Conservation (phyloP, 2,113 vertebrate genomes). For the Colistium nudipinnis region DNA sequence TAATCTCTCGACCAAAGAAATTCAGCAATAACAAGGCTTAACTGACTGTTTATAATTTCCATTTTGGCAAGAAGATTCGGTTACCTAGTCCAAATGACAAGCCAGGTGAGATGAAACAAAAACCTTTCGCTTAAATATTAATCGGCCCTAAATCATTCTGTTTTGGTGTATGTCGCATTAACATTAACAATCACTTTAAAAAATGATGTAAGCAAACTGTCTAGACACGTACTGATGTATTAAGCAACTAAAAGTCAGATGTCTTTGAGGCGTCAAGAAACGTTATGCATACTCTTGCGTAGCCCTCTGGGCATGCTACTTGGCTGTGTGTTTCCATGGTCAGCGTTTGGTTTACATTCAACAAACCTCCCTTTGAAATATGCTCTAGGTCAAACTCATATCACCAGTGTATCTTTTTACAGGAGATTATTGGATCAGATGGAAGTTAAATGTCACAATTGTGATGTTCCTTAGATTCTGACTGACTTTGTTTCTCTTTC, state of each 20-base stretch:
- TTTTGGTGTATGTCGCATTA: background rate
- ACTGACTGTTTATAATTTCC: slow-evolving; percentile 5
- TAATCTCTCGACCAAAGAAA: background rate
- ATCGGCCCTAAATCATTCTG: background rate
- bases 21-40: slow-evolving; percentile 10
- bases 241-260: background rate
- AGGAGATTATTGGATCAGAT: background rate
- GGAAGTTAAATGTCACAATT: background rate
- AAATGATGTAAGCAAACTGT: too few relatives aligned
- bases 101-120: slow-evolving; percentile 49
- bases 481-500: background rate
- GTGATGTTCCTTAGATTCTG: background rate
- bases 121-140: background rate
- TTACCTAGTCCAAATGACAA: slow-evolving; percentile 1
- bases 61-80: slow-evolving; percentile 43
- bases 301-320: slow-evolving; percentile 35
- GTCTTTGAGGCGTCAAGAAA: slow-evolving; percentile 20
- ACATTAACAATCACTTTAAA: too few relatives aligned
- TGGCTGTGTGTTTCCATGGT: slow-evolving; percentile 22
- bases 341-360: slow-evolving; percentile 43
- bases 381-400: slow-evolving; percentile 35
- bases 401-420: slow-evolving; percentile 23
- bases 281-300: slow-evolving; percentile 51
- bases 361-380: slow-evolving; percentile 20
- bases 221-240: background rate